These are phyloP conservation scores for Oscheius sp. DNA, from an alignment of 2,888 invertebrate genomes.

Conservation along the genomic window DNA sequence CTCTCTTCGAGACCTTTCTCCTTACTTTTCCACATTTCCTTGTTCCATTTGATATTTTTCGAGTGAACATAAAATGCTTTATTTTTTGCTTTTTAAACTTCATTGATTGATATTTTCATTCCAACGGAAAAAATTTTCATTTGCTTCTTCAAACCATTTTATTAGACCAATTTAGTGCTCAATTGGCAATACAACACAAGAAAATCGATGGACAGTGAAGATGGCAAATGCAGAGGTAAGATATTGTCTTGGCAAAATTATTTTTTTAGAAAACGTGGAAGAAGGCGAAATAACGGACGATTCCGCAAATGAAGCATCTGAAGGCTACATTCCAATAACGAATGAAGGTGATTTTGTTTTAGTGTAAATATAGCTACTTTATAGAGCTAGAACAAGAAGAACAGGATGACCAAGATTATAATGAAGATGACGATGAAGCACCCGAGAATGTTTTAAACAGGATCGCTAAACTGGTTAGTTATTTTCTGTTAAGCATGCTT, in stretches of 20 bases:
- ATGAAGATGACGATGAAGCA: conserved; percentile 34
- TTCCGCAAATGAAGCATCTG: not conserved
- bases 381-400: not conserved
- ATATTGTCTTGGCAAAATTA: not conserved
- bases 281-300: conserved; percentile 23
- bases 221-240: not conserved
- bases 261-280: not conserved
- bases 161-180: too few species aligned
- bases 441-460: conserved; percentile 44
- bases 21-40: too few species aligned
- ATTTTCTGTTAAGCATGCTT: not conserved
- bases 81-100: too few species aligned
- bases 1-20: too few species aligned
- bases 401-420: not conserved
- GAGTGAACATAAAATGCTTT: too few species aligned
- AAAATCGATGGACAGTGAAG: not conserved
- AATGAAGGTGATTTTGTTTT: not conserved
- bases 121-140: too few species aligned
- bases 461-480: conserved; percentile 31
- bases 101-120: too few species aligned
- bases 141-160: too few species aligned
- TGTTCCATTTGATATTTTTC: too few species aligned
- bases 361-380: too few species aligned
- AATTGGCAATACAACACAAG: too few species aligned
- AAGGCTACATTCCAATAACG: not conserved